Evolutionary conservation across 2,888 invertebrate genomes (phyloP), one percentile per base, ranked within the genome.

Genomic region (Bombylius discolor): DNA sequence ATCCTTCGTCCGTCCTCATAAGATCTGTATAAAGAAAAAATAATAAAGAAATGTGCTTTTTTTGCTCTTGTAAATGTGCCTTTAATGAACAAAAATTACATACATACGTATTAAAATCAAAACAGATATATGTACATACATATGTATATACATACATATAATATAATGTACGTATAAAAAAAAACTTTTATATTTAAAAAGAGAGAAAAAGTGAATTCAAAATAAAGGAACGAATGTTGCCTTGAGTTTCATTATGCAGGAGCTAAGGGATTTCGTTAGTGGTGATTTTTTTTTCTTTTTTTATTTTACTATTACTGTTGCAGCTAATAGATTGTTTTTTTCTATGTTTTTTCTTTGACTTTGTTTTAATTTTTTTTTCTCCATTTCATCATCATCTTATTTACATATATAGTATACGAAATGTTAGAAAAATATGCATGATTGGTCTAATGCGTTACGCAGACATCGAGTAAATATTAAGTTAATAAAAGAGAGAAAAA

Each of bases 401-500:
- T 23, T 3, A 23, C 23, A 23, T 23, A 23, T 23, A 23, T 23
- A 23, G 3, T 23, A 23, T 23, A 23, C 23, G 23, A 23, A 23
- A 23, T 23, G 3, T 23, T 23, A 23, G 23, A 23, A 23, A 23
- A 23, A 23, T 23, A 3, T 42, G 11, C 11, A 42, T 11, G 8
- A 6, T 42, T 42, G 11, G 39, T 8, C 11, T 42, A 42, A 42
- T 55, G 55, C 55, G 55, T 55, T 39, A 55, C 55, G 55, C 55
- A 55, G 55, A 55, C 51, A 55, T 49, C 46, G 12, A 42, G 39
- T 42, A 42, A 42, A 42, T 42, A 42, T 42, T 23, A 46, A 36
- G 51, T 49, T 47, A 55, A 54, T 49, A 54, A 54, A 49, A 49
- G 49, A 54, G 51, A 55, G 50, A 50, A 50, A 55, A 55, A 55